These are phyloP conservation scores for Heteronetta atricapilla DNA, from an alignment of 2,113 vertebrate genomes.

Conservation along the genomic window DNA sequence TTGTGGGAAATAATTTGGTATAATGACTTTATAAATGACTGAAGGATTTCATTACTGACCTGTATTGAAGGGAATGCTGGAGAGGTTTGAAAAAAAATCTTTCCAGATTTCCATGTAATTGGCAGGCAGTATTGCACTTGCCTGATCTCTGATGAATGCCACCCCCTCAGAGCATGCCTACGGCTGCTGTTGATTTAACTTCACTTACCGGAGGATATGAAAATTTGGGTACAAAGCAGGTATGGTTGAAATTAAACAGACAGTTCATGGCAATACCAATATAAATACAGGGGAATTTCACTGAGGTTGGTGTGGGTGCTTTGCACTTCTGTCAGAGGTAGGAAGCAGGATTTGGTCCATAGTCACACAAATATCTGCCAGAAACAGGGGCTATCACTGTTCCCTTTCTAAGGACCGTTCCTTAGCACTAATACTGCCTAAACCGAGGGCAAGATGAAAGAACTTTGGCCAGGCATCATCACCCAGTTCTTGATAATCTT, in stretches of 20 bases:
- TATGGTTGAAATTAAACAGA: neutral
- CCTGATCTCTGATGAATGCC: constrained; percentile 75
- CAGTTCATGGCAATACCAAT: neutral
- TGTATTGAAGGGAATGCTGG: constrained; percentile 79
- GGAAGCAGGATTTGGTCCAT: neutral
- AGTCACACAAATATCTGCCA: neutral
- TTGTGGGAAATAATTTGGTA: constrained; percentile 86
- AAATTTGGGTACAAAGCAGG: neutral
- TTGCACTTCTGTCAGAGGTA: neutral
- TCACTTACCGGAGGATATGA: neutral
- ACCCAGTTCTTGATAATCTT: neutral
- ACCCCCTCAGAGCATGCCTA: constrained; percentile 74
- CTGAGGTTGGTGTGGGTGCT: neutral
- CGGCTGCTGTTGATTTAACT: neutral
- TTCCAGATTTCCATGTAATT: constrained; percentile 84
- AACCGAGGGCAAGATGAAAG: neutral
- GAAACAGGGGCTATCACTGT: neutral
- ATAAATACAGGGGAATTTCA: neutral
- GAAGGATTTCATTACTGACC: constrained; percentile 85
- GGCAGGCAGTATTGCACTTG: constrained; percentile 79
- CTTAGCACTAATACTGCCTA: rapidly evolving
- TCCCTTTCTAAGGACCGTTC: neutral
- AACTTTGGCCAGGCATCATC: neutral
- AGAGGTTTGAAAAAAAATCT: constrained; percentile 79
- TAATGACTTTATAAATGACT: constrained; percentile 80